A percentile compares a stretch with the other conserved stretches of the same genome.
Evolutionary conservation across 2,113 vertebrate genomes (phyloP).

Genomic region (Brienomyrus brachyistius): DNA sequence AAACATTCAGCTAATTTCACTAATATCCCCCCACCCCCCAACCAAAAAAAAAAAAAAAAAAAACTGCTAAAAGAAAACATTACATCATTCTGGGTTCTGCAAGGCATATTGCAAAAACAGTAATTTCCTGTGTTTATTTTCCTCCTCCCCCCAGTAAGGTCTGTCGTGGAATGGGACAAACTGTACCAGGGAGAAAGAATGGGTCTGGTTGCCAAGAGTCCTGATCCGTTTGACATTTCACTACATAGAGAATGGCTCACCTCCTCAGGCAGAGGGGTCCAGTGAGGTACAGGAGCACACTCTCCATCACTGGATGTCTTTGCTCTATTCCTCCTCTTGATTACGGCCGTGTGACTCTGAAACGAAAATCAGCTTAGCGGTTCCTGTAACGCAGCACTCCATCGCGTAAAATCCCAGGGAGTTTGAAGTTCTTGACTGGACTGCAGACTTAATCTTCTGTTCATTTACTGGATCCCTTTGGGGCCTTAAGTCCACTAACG

Average conservation of each 20-base stretch:
- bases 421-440: neutral
- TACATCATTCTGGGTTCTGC: slow-evolving; percentile 46
- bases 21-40: slow-evolving; percentile 14
- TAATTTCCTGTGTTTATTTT: slow-evolving; percentile 64
- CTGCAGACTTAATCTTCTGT: neutral
- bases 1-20: slow-evolving; percentile 44
- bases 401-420: neutral
- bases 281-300: neutral
- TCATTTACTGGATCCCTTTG: neutral
- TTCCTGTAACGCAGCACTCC: neutral
- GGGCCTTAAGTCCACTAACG: neutral
- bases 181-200: slow-evolving; percentile 31
- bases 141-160: slow-evolving; percentile 37
- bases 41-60: neutral
- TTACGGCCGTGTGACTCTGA: neutral
- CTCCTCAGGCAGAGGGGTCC: neutral
- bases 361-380: neutral
- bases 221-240: slow-evolving; percentile 16
- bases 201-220: slow-evolving; percentile 22
- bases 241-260: slow-evolving; percentile 7
- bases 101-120: slow-evolving; percentile 54
- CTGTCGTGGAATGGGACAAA: slow-evolving; percentile 35
- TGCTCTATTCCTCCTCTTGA: neutral
- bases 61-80: slow-evolving; percentile 37
- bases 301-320: neutral